Base-by-base conservation (phyloP, 2,888 invertebrate genomes). In the Noctua janthina region DNA sequence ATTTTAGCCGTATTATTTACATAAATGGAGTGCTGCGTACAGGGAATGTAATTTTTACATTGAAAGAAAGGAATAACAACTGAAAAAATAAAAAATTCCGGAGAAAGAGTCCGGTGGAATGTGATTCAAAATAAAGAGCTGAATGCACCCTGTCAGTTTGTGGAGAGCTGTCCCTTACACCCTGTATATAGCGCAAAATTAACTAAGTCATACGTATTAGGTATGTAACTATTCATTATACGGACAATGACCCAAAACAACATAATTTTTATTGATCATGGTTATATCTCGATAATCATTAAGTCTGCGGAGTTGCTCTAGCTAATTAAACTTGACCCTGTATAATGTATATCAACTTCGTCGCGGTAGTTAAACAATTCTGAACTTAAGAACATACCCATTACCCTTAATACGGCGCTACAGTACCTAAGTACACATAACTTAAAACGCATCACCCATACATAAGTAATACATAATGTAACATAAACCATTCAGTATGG, bases 401-500 rank as follows among this genome's bases (percentile, higher is more conserved):
- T 84, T 67, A 51, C 10, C n/a, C 49, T 59, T 43, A 71, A 64
- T 72, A 76, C 49, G n/a, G 15, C 11, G 11, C 64, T 43, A 39
- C 15, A 15, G 15, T 62, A 39, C 59, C 35, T 29, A 39, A 74
- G 73, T 76, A 76, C 66, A 70, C 20, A 75, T 62, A 62, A 39
- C 66, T 69, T 69, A 64, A 77, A 75, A 72, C 29, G 46, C 82
- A 81, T 66, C 71, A 70, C 59, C 77, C 75, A 80, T 74, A 74
- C 67, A 64, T 69, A 66, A 20, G 56, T 78, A 79, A 74, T 73
- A 71, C 66, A 74, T 83, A 87, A 90, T 82, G 71, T 79, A 66
- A 75, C 84, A 83, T 84, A 76, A 85, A 75, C 68, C 66, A 81
- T 79, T 78, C 88, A 78, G 74, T 87, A 90, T 87, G 89, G 89